phyloP scores from a whole-genome alignment of 2,888 invertebrate genomes.

The Crocallis elinguaria region DNA sequence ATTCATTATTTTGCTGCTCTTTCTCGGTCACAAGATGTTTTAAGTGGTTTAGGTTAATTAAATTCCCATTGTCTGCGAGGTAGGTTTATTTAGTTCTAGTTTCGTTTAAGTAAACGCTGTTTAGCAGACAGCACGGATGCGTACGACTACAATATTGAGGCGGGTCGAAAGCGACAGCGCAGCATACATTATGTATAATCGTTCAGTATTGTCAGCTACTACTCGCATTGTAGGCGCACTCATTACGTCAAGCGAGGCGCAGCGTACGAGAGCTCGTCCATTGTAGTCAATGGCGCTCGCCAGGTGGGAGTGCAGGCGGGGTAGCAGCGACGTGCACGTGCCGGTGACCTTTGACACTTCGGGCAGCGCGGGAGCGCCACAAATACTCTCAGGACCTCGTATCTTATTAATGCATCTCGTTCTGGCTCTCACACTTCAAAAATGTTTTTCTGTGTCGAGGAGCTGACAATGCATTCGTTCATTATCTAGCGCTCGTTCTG shows the following conservation, averaged over 20 bases:
- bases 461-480: slow-evolving; percentile 45
- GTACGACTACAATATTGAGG: slow-evolving; percentile 60
- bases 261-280: slow-evolving; percentile 62
- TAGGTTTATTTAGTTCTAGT: slow-evolving; percentile 9
- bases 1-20: slow-evolving; percentile 67
- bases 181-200: slow-evolving; percentile 70
- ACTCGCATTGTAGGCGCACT: slow-evolving; percentile 69
- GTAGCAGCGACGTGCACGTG: slow-evolving; percentile 63
- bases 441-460: slow-evolving; percentile 40
- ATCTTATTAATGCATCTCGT: too few species aligned
- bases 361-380: slow-evolving; percentile 21
- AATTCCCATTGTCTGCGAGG: slow-evolving; percentile 39
- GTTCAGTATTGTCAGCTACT: slow-evolving; percentile 77
- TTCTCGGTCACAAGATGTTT: slow-evolving; percentile 54
- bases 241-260: slow-evolving; percentile 60
- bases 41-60: slow-evolving; percentile 50
- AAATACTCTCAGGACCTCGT: slow-evolving; percentile 34
- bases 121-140: slow-evolving; percentile 4
- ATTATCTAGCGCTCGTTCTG: slow-evolving; percentile 35
- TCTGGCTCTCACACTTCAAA: slow-evolving; percentile 24
- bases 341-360: slow-evolving; percentile 63
- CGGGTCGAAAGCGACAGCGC: slow-evolving; percentile 47
- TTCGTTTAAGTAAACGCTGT: slow-evolving; percentile 15
- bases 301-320: slow-evolving; percentile 81
- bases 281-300: slow-evolving; percentile 79